Base-by-base conservation (phyloP, 2,888 invertebrate species). In the Thera britannica region DNA sequence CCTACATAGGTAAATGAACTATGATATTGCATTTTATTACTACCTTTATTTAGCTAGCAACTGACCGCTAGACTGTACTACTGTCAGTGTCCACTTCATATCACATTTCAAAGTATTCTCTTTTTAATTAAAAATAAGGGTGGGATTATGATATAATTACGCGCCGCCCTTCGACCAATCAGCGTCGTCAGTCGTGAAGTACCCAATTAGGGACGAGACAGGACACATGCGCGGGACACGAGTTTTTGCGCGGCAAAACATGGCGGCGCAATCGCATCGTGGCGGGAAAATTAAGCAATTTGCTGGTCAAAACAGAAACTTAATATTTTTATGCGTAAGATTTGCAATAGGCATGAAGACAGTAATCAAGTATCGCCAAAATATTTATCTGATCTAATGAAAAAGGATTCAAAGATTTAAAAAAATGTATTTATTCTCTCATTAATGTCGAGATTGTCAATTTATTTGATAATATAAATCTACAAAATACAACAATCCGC, bases 121-220 rank as follows among this genome's bases (percentile, higher is more conserved):
- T 72, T 82, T 62, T 87, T 89, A 92, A 91, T 91, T 90, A 90
- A 88, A 87, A 87, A 89, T 84, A 80, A 79, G 85, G 92, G 92
- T 90, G 92, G 89, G 83, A 89, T 89, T 90, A 89, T 90, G 90
- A 88, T 84, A 88, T 92, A 92, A 92, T 92, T 90, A 90, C 85
- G 90, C 83, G 72, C 87, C 88, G 87, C 89, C 87, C 85, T 82
- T 75, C 86, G 81, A 75, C 92, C 93, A 91, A 91, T 90, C 83
- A 83, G 83, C 82, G 78, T 77, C 76, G 87, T 78, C 77, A 77
- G 81, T 77, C 76, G 79, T 76, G 75, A 77, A 82, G 80, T 80
- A 83, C 82, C 92, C 93, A 93, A 92, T 93, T 93, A 92, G 81
- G 87, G 83, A 74, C 80, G 78, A 82, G 84, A 82, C 78, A 75